Conservation (phyloP, 2,113 vertebrate species). For the Myrmophylax atrothorax region DNA sequence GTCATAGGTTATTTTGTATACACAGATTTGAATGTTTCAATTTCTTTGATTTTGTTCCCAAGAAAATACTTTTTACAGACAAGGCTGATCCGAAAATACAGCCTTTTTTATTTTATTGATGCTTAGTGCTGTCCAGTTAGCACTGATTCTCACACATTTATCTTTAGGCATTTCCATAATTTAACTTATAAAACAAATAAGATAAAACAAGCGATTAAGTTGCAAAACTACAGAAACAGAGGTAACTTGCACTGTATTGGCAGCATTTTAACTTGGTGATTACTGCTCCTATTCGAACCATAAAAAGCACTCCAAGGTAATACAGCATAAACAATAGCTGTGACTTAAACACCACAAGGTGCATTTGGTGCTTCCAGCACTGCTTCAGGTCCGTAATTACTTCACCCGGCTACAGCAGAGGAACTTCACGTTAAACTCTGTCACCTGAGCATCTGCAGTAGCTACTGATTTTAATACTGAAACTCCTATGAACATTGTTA, state of each 20-base stretch:
- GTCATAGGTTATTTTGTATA: not conserved
- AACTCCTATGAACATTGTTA: not conserved
- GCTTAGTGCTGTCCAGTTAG: not conserved
- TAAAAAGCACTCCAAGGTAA: not conserved
- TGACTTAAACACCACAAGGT: not conserved
- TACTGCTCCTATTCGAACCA: not conserved
- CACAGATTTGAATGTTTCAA: not conserved
- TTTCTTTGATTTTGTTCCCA: slow-evolving; percentile 16
- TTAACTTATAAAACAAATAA: not conserved
- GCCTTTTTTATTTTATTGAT: not conserved
- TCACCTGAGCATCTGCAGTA: not conserved
- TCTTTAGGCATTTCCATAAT: not conserved
- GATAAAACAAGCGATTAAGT: not conserved
- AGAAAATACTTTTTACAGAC: not conserved
- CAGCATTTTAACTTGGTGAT: not conserved
- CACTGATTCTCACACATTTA: not conserved
- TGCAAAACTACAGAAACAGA: not conserved
- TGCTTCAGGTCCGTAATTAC: not conserved
- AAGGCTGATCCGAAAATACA: not conserved
- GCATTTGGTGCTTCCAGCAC: not conserved
- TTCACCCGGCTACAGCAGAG: not conserved
- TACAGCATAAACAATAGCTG: not conserved
- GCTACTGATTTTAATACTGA: not conserved
- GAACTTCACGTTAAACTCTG: not conserved
- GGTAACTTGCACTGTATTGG: not conserved